Base-by-base conservation (phyloP, 2,797 vertebrate species). In the Rallus crepitans region DNA sequence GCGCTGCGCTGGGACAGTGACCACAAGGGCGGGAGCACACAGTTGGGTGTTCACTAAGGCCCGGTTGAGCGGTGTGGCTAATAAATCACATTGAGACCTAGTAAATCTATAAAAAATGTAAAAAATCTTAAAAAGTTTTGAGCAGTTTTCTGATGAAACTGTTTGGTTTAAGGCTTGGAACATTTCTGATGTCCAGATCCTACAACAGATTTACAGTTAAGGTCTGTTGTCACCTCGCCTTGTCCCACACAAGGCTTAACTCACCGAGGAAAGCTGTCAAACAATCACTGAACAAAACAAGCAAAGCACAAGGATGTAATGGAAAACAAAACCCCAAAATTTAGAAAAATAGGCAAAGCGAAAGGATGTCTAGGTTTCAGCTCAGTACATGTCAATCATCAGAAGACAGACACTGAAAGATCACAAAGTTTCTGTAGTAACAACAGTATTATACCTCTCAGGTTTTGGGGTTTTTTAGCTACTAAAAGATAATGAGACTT, bases 91-190 rank as follows among this genome's bases (percentile, higher is more conserved):
- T 96, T 86, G 84, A 96, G 94, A 96, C 47, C 77, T 90, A 72
- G 55, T 55, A 95, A 90, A 93, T 91, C 71, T 92, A 96, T 96
- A 60, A 94, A 97, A 97, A 97, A 93, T 65, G 71, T 89, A 91
- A 93, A 97, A 93, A 95, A 96, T 57, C 82, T 96, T 87, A 95
- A 94, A 95, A 96, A 96, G 69, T 88, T 97, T 85, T 86, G 82
- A 94, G 87, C 81, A 84, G 85, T 88, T 93, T 92, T 90, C 94
- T 25, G 18, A 72, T 71, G 92, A 83, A 93, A 93, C 82, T 90
- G 66, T 91, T 89, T 94, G 86, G 63, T 94, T 96, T 97, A 96
- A 98, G 97, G 97, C 96, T 94, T 92, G 78, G 93, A 90, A 86
- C 71, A 78, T 48, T 80, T 65, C 79, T 73, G 69, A 84, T 77